Percentiles rank a stretch among this genome's conserved stretches.
Evolutionary conservation across 2,113 vertebrate species (phyloP).

Genomic region (Cichladusa arquata): DNA sequence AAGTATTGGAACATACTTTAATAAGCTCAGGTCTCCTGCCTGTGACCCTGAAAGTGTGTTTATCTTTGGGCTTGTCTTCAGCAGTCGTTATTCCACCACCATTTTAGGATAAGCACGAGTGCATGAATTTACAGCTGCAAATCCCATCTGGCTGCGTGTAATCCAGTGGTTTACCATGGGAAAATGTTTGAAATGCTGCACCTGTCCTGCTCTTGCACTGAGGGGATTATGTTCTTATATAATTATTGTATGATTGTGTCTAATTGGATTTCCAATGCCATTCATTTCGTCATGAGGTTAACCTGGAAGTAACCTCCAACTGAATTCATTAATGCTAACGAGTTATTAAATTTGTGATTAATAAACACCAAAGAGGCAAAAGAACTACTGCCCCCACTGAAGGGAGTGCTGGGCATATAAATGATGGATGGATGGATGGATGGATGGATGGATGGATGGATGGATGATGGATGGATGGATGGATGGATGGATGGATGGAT

Average conservation of each 20-base stretch:
- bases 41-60: constrained; percentile 16
- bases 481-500: too few relatives aligned
- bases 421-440: too few relatives aligned
- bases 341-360: constrained; percentile 3
- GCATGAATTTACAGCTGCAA: not conserved
- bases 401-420: not conserved
- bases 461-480: too few relatives aligned
- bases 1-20: not conserved
- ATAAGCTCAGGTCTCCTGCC: constrained; percentile 16
- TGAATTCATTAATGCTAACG: constrained; percentile 23
- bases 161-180: constrained; percentile 22
- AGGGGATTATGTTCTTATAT: not conserved
- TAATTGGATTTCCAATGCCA: constrained; percentile 54
- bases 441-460: too few relatives aligned
- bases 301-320: not conserved
- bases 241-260: constrained; percentile 7
- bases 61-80: constrained; percentile 1
- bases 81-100: not conserved
- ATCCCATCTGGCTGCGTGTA: constrained; percentile 2
- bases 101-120: not conserved
- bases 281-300: constrained; percentile 7
- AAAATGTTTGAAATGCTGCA: not conserved
- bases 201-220: constrained; percentile 2
- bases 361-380: not conserved
- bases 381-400: not conserved